Conservation (phyloP, 2,888 invertebrate species). For the Peribatodes rhomboidaria region DNA sequence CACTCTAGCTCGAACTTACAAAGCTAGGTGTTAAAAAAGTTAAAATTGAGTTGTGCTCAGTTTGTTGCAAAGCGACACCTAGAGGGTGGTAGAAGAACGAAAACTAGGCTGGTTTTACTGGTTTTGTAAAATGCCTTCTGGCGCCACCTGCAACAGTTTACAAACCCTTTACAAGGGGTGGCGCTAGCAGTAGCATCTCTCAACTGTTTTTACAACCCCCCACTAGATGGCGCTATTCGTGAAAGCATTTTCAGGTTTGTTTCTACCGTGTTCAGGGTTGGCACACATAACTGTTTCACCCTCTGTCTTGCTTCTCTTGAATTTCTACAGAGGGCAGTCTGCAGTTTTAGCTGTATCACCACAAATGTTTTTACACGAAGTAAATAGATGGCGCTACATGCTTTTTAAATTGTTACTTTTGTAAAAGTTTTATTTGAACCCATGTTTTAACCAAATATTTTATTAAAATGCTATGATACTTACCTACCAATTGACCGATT, state of each 20-base stretch:
- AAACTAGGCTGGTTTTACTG: neutral
- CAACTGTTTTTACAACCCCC: constrained; percentile 12
- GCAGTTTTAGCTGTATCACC: too few relatives aligned
- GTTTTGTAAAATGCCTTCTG: constrained; percentile 1
- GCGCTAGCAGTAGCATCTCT: constrained; percentile 16
- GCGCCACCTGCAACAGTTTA: neutral
- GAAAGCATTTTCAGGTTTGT: neutral
- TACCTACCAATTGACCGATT: too few relatives aligned
- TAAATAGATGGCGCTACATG: constrained; percentile 7
- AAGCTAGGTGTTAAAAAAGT: too few relatives aligned
- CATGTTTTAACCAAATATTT: too few relatives aligned
- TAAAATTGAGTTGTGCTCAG: neutral
- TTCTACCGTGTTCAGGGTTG: neutral
- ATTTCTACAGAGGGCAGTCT: constrained; percentile 4
- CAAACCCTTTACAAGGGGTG: constrained; percentile 11
- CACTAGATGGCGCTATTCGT: constrained; percentile 32
- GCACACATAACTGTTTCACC: neutral
- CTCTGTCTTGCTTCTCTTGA: neutral
- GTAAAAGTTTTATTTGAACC: too few relatives aligned
- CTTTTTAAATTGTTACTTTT: neutral
- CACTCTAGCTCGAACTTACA: too few relatives aligned
- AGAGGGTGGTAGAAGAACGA: constrained; percentile 14
- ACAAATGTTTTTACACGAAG: neutral
- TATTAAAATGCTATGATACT: too few relatives aligned
- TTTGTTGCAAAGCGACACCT: constrained; percentile 37